These are phyloP conservation scores for Malurus alboscapulatus DNA, from an alignment of 2,113 vertebrate genomes.

Conservation along the genomic window DNA sequence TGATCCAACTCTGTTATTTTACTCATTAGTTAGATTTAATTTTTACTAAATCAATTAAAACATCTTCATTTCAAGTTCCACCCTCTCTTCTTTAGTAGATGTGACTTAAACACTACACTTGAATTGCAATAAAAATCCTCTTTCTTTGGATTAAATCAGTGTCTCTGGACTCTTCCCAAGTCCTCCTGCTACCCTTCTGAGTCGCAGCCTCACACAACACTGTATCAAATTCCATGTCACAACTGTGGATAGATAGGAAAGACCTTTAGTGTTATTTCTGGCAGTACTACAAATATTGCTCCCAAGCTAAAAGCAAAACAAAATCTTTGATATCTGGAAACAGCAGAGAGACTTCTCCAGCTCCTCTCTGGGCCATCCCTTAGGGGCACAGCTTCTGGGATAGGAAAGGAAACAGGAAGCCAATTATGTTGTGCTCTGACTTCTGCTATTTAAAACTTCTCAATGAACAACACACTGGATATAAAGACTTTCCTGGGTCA, in stretches of 20 bases:
- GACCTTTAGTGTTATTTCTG: background rate
- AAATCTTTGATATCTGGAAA: background rate
- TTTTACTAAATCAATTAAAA: background rate
- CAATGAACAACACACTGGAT: background rate
- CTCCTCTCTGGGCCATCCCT: background rate
- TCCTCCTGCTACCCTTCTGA: background rate
- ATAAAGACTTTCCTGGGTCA: background rate
- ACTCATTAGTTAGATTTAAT: background rate
- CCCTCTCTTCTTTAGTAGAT: background rate
- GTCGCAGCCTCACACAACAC: background rate
- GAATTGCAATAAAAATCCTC: background rate
- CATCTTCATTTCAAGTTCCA: background rate
- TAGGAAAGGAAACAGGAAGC: background rate
- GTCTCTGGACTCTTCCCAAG: background rate
- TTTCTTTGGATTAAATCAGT: background rate
- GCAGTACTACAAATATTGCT: background rate
- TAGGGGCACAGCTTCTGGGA: background rate
- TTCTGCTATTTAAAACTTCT: background rate
- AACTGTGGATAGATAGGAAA: background rate
- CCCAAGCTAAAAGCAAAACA: background rate
- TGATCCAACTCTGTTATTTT: background rate
- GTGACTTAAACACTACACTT: background rate
- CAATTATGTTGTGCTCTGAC: fast-evolving
- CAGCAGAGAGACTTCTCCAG: background rate
- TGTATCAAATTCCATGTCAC: background rate